Base-by-base conservation (phyloP, 2,888 invertebrate species). In the Plebejus anna region DNA sequence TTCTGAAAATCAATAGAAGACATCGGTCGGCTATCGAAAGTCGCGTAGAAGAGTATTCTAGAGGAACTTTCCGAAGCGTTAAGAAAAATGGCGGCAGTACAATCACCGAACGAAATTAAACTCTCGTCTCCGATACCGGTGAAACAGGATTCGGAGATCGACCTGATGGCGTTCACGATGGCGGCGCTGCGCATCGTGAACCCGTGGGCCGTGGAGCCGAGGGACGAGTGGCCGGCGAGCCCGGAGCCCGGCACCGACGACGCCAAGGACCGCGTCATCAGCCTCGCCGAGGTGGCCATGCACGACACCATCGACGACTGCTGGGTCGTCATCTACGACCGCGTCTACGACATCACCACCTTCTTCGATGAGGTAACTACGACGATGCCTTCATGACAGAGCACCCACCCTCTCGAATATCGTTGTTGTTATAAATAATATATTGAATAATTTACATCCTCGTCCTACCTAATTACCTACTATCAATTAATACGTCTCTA, bases 291-390 rank as follows among this genome's bases (percentile, higher is more conserved):
- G 89, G 96, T 98, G 4, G 94, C 96, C 5, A 95, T 95, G 84
- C 98, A 98, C 84, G 97, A 97, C 84, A 94, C 94, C 28, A 87
- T 89, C 6, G 88, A 94, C 16, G 97, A 97, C 85, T 98, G 98
- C 88, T 98, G 98, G 98, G 94, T 98, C 75, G 95, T 97, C n/a
- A 95, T 98, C 73, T 97, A 97, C 87, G 98, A 98, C 90, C 96
- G 96, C 77, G 97, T 98, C 13, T 98, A 97, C 87, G 96, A 98
- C 84, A 95, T 97, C 76, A 96, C 97, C 1, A 94, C 95, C 59
- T 97, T 98, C 86, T 87, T 98, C 70, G 91, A 95, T 80, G 95
- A 95, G 94, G 96, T 96, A 88, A 90, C 88, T 85, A 72, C 4
- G 22, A 22, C 22, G 22, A 22, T 61, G 72, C 16, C 47, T 22